phyloP scores from a whole-genome alignment of 2,797 vertebrate species.

The Diplodus puntazzo region DNA sequence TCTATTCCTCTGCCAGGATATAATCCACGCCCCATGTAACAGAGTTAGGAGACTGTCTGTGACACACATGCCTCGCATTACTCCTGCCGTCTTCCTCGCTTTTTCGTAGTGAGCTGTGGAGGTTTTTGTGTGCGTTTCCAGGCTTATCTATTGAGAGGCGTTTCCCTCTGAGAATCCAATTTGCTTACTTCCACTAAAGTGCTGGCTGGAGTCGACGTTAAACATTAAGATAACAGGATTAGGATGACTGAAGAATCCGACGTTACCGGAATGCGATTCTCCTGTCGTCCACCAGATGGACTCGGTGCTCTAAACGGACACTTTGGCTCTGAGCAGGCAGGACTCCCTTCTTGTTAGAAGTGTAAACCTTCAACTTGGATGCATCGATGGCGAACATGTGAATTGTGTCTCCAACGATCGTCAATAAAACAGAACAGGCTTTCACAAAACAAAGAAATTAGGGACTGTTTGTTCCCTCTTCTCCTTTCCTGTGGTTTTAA shows the following conservation, averaged over 20 bases:
- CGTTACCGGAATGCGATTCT: conserved; percentile 39
- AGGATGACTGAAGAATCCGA: background rate
- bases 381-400: conserved; percentile 34
- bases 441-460: conserved; percentile 26
- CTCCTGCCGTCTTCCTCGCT: conserved; percentile 66
- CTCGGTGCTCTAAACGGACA: conserved; percentile 65
- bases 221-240: conserved; percentile 38
- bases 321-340: conserved; percentile 28
- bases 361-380: conserved; percentile 63
- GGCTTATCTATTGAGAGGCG: conserved; percentile 35
- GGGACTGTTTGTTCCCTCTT: conserved; percentile 38
- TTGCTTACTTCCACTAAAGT: conserved; percentile 30
- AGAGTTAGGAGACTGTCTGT: conserved; percentile 51
- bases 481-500: conserved; percentile 51
- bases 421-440: conserved; percentile 30
- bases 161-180: conserved; percentile 38
- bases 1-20: conserved; percentile 53
- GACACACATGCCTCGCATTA: conserved; percentile 81
- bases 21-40: conserved; percentile 38
- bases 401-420: conserved; percentile 27
- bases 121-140: conserved; percentile 15
- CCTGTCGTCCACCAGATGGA: conserved; percentile 76
- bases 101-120: conserved; percentile 14
- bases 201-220: conserved; percentile 18
- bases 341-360: conserved; percentile 46